Conservation (phyloP, 2,113 vertebrate genomes). For the Phyllostomus hastatus region DNA sequence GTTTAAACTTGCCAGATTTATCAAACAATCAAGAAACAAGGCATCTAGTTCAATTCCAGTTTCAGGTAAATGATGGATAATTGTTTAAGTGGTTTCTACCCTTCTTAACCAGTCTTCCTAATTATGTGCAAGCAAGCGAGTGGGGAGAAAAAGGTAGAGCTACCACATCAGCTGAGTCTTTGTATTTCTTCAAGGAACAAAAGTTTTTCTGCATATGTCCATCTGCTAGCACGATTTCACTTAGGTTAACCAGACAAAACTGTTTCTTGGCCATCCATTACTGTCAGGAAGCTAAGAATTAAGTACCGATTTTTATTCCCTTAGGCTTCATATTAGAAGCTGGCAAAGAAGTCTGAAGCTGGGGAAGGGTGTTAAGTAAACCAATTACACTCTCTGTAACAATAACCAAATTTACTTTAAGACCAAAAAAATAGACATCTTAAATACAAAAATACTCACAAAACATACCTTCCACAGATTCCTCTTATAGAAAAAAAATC, state of each 20-base stretch:
- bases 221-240: neutral
- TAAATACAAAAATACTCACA: neutral
- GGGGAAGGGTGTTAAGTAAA: neutral
- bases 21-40: neutral
- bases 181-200: neutral
- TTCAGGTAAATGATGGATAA: neutral
- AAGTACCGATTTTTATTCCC: slow-evolving; percentile 14
- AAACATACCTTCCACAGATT: neutral
- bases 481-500: neutral
- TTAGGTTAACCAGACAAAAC: neutral
- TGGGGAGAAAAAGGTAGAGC: rapidly evolving
- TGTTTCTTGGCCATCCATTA: neutral
- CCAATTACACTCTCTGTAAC: neutral
- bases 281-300: slow-evolving; percentile 41
- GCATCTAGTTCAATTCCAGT: neutral
- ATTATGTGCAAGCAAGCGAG: neutral
- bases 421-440: neutral
- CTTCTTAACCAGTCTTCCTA: neutral
- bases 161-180: neutral
- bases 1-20: neutral
- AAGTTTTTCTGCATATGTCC: neutral
- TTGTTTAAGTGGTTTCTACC: neutral
- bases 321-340: slow-evolving; percentile 12
- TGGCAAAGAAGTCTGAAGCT: neutral
- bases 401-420: slow-evolving; percentile 19